These are phyloP conservation scores for Notospermus geniculatus DNA, from an alignment of 1,140 invertebrate species.

Conservation along the genomic window DNA sequence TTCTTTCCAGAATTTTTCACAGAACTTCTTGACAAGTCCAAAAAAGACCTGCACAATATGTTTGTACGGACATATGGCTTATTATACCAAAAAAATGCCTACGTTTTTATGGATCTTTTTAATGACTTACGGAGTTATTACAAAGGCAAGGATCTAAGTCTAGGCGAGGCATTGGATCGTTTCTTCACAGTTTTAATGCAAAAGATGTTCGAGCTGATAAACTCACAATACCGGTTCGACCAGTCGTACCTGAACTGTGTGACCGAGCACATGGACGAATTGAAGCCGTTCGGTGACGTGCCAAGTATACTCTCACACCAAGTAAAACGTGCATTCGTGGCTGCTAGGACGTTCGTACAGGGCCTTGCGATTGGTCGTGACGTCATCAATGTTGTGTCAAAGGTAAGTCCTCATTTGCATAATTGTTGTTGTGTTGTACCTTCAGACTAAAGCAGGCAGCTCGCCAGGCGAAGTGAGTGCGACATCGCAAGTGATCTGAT, in stretches of 20 bases:
- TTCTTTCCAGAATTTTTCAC: slow-evolving; percentile 76
- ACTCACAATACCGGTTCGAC: slow-evolving; percentile 84
- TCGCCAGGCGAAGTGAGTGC: too few species aligned
- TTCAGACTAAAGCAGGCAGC: too few species aligned
- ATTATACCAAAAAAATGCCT: slow-evolving; percentile 89
- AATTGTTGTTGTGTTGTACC: neutral
- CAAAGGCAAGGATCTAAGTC: slow-evolving; percentile 67
- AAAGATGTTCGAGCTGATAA: slow-evolving; percentile 91
- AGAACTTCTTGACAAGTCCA: slow-evolving; percentile 76
- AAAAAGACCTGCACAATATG: slow-evolving; percentile 87
- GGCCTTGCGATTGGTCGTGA: slow-evolving; percentile 79
- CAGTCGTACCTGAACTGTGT: slow-evolving; percentile 82
- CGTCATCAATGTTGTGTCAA: slow-evolving; percentile 76
- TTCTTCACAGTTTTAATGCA: slow-evolving; percentile 93
- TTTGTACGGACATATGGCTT: slow-evolving; percentile 92
- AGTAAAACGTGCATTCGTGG: slow-evolving; percentile 88
- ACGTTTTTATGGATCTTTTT: slow-evolving; percentile 90
- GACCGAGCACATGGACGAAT: slow-evolving; percentile 83
- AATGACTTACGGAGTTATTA: slow-evolving; percentile 88
- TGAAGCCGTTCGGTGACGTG: slow-evolving; percentile 92
- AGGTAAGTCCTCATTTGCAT: slow-evolving; percentile 62
- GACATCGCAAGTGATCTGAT: too few species aligned
- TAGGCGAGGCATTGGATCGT: slow-evolving; percentile 81
- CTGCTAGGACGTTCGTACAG: slow-evolving; percentile 88
- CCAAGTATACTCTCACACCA: slow-evolving; percentile 85